These are phyloP conservation scores for Pelecanoides urinatrix DNA, from an alignment of 2,113 vertebrate genomes.

Conservation along the genomic window DNA sequence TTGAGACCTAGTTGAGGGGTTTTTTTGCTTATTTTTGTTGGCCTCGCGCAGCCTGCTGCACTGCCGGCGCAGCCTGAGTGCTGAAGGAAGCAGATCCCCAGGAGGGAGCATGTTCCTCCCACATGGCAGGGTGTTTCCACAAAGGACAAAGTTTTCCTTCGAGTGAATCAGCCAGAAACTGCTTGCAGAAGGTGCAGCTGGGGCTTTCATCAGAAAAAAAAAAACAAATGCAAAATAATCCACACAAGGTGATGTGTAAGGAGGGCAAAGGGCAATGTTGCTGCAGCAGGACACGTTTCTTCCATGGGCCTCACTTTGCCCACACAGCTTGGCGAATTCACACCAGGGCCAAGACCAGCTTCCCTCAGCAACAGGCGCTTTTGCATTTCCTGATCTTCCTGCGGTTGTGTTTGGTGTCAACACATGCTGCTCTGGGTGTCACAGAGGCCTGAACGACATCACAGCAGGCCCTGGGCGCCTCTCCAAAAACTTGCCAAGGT, in stretches of 20 bases:
- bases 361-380: neutral
- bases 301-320: rapidly evolving
- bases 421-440: neutral
- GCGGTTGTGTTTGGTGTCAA: neutral
- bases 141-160: conserved; percentile 4
- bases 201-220: neutral
- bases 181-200: neutral
- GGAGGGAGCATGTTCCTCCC: neutral
- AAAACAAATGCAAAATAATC: neutral
- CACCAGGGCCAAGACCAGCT: neutral
- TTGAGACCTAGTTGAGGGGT: rapidly evolving
- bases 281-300: neutral
- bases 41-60: rapidly evolving
- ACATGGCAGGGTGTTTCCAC: neutral
- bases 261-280: neutral
- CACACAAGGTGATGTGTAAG: neutral
- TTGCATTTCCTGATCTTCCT: neutral
- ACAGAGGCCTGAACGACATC: rapidly evolving
- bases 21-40: neutral
- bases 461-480: neutral
- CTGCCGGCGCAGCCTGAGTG: neutral
- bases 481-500: neutral
- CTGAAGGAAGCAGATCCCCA: neutral
- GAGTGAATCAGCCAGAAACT: neutral
- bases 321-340: neutral